Evolutionary conservation across 2,113 vertebrate species (phyloP), one percentile per base, ranked within the genome.

Genomic region (Dendrocopos noguchii): DNA sequence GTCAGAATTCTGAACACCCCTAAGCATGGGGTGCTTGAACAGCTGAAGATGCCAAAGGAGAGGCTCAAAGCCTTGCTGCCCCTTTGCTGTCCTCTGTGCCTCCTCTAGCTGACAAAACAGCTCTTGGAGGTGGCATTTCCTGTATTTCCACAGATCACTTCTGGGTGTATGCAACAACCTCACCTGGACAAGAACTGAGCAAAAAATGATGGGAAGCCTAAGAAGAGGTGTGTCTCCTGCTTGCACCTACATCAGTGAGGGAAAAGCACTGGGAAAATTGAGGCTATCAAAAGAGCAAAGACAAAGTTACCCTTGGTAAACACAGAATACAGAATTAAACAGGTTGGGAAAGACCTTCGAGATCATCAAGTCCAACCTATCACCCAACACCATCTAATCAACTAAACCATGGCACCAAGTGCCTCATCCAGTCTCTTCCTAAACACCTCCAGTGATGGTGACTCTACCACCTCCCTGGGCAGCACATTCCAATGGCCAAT

Each of bases 41-140:
- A 79, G 52, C 25, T 0, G 0, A 42, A 84, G 83, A 79, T 73
- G 46, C 34, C 55, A 81, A 64, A 57, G 34, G 44, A 72, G 34
- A 73, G 8, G 21, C 21, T 74, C 22, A 63, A 10, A 81, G 50
- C 36, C 34, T 73, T 1, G 0, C 31, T 80, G 55, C 6, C 56
- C 60, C n/a, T 86, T 44, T 77, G 39, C 44, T 85, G 64, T 39
- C 17, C 53, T 0, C 0, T 15, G n/a, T 24, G 74, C 21, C 55
- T 85, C 29, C 36, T 83, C 60, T 31, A 46, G 52, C 18, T 67
- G 21, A n/a, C n/a, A 67, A 65, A 86, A 74, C 28, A 36, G 20
- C 74, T 76, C 18, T 47, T 10, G 0, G 0, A 13, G 42, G 55
- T 0, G 1, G 73, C 22, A n/a, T 75, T 9, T 16, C 9, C 53